A percentile compares a stretch with the other conserved stretches of the same genome.
Conservation (phyloP, 53 echinoderm and acorn worm genomes). For the Patiria pectinifera region DNA sequence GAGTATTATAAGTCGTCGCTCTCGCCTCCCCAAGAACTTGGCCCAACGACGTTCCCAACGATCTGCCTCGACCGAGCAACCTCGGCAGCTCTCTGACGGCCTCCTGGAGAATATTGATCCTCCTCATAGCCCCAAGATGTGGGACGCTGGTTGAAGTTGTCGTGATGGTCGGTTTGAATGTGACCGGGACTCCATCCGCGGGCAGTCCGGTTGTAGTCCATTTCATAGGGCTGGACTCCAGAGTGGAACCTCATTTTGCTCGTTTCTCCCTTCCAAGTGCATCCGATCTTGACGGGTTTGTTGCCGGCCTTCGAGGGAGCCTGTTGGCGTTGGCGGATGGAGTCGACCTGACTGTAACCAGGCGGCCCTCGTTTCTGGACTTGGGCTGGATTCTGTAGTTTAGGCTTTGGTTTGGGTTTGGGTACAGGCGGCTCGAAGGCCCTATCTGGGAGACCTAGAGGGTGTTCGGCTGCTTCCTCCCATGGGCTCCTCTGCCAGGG, state of each 20-base stretch:
- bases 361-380: slow-evolving; percentile 47
- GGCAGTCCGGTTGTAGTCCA: slow-evolving; percentile 77
- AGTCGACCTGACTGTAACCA: slow-evolving; percentile 59
- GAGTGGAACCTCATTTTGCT: slow-evolving; percentile 64
- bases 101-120: slow-evolving; percentile 31
- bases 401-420: slow-evolving; percentile 41
- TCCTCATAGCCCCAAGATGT: slow-evolving; percentile 65
- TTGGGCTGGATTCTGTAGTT: slow-evolving; percentile 47
- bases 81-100: slow-evolving; percentile 17
- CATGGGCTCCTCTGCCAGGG: slow-evolving; percentile 57
- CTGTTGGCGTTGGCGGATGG: slow-evolving; percentile 51
- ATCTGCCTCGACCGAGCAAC: slow-evolving; percentile 28
- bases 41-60: slow-evolving; percentile 36
- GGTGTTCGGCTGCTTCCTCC: slow-evolving; percentile 52
- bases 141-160: slow-evolving; percentile 60
- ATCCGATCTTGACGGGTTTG: slow-evolving; percentile 51
- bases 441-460: slow-evolving; percentile 49
- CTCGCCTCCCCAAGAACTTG: slow-evolving; percentile 36
- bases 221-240: slow-evolving; percentile 75
- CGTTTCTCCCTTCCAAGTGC: slow-evolving; percentile 65
- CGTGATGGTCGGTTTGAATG: neutral
- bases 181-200: slow-evolving; percentile 64
- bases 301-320: neutral
- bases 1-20: slow-evolving; percentile 71
- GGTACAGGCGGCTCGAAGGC: slow-evolving; percentile 52